Base-by-base conservation (phyloP, 1,140 invertebrate genomes). In the Bombyx mandarina region DNA sequence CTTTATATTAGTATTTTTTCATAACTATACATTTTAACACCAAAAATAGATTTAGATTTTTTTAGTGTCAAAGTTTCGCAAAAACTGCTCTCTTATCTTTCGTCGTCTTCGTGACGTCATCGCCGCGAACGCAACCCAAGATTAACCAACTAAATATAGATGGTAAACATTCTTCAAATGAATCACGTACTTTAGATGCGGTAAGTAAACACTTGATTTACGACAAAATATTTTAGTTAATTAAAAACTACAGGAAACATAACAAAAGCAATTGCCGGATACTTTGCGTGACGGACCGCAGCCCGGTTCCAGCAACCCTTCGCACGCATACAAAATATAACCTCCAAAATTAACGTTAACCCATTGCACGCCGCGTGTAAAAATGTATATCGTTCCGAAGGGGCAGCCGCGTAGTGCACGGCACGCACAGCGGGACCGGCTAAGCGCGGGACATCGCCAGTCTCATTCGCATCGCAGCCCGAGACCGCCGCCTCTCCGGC, bases 81-180 rank as follows among this genome's bases (percentile, higher is more conserved):
- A 63, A 72, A 79, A 77, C 75, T 76, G 66, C 69, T 72, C 64
- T 66, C 71, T 66, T 74, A 74, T 74, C 70, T 65, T 56, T 48
- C 60, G 61, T 61, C 58, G 66, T 43, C 57, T 53, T 43, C 58
- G 45, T 80, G 77, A 83, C 78, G 78, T 79, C 77, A 81, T 52
- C 65, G 63, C 50, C 75, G 67, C 77, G 69, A 60, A 72, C 75
- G 77, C 74, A 78, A 64, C 66, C 12, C 58, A 59, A 71, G 66
- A 74, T 71, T 67, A 71, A 73, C 69, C 67, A 60, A 67, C 77
- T 80, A 77, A 73, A 82, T 77, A 82, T 80, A 80, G 75, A 79
- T 66, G 64, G 73, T 80, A 82, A 80, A 82, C 75, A 80, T 62
- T 58, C 65, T 66, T 75, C 73, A 76, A 73, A 65, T 82, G 77